Evolutionary conservation across 2,888 invertebrate species (phyloP).

Genomic region (Aphidius colemani): DNA sequence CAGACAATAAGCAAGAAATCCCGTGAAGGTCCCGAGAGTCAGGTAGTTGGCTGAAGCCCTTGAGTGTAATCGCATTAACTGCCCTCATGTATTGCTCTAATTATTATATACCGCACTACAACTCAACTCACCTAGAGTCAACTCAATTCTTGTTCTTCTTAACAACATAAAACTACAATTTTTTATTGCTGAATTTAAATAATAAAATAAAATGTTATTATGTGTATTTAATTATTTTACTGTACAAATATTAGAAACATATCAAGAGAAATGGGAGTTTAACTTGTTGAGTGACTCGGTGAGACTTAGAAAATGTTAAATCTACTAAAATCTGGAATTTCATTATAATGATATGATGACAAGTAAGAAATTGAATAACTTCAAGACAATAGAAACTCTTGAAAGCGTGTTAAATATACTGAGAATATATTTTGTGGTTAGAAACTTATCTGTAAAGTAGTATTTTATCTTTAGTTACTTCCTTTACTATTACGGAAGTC

Average conservation of each 20-base stretch:
- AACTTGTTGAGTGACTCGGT: neutral
- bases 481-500: too few relatives aligned
- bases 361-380: neutral
- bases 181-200: neutral
- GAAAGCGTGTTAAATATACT: too few relatives aligned
- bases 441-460: too few relatives aligned
- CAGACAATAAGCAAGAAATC: conserved; percentile 48
- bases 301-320: neutral
- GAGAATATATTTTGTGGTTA: too few relatives aligned
- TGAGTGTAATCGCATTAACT: conserved; percentile 57
- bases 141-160: conserved; percentile 9
- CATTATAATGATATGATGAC: neutral
- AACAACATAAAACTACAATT: neutral
- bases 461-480: too few relatives aligned
- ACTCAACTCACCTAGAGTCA: conserved; percentile 25
- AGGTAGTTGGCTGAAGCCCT: conserved; percentile 57
- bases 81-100: conserved; percentile 49
- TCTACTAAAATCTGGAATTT: too few relatives aligned
- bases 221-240: too few relatives aligned
- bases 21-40: conserved; percentile 48
- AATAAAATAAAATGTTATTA: too few relatives aligned
- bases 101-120: conserved; percentile 43
- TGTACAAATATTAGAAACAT: too few relatives aligned
- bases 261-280: neutral
- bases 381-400: too few relatives aligned